Evolutionary conservation across 92 coral and sea anemone species (phyloP).

Genomic region (Zoanthus gigantus): DNA sequence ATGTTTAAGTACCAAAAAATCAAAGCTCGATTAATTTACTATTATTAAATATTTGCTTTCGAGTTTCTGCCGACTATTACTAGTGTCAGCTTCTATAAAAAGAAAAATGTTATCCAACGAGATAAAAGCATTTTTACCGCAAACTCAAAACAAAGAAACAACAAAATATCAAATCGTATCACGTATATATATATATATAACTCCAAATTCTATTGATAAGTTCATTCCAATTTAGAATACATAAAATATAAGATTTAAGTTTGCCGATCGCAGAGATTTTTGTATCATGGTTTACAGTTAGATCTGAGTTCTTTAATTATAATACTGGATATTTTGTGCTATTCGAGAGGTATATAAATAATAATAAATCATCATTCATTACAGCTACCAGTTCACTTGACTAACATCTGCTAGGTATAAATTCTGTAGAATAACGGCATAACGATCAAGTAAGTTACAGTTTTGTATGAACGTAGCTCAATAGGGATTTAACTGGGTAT

Average conservation of each 20-base stretch:
- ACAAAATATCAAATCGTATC: not conserved
- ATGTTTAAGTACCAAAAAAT: not conserved
- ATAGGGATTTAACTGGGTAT: not conserved
- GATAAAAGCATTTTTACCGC: not conserved
- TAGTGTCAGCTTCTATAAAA: not conserved
- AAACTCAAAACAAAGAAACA: not conserved
- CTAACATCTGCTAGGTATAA: slow-evolving; percentile 22
- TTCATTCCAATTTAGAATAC: not conserved
- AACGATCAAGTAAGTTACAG: not conserved
- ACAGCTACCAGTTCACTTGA: slow-evolving; percentile 2
- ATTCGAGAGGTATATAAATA: too few relatives aligned
- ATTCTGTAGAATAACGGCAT: not conserved
- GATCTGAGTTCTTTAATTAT: not conserved
- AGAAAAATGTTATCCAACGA: not conserved
- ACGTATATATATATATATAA: not conserved
- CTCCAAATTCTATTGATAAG: not conserved
- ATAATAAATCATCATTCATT: not conserved
- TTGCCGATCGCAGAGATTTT: not conserved
- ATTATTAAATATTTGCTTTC: not conserved
- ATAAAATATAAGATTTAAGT: not conserved
- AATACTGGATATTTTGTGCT: too few relatives aligned
- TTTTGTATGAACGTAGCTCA: not conserved
- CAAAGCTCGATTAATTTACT: not conserved
- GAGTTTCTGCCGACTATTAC: not conserved
- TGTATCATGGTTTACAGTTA: not conserved